Percentiles rank a stretch among this genome's conserved stretches.
Conservation (phyloP, 2,888 invertebrate genomes). For the Aphodius sticticus region DNA sequence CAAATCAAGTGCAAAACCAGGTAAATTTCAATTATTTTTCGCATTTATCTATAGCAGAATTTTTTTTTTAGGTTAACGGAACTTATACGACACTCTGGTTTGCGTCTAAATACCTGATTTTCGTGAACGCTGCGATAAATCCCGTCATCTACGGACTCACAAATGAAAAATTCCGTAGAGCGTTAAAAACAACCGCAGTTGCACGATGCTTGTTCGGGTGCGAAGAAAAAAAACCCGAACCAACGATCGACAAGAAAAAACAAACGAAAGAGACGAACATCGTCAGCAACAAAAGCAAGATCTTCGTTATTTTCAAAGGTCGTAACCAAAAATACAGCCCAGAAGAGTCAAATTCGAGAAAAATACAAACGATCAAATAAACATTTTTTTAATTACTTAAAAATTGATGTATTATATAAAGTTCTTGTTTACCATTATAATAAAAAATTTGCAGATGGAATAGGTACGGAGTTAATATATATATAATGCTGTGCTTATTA, state of each 20-base stretch:
- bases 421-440: not conserved
- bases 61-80: constrained; percentile 62
- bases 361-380: not conserved
- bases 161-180: constrained; percentile 73
- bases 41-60: no score
- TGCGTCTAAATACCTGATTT: constrained; percentile 73
- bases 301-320: constrained; percentile 40
- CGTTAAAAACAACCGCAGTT: constrained; percentile 61
- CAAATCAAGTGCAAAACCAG: constrained; percentile 52
- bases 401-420: not conserved
- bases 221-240: constrained; percentile 29
- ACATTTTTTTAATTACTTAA: not conserved
- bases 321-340: constrained; percentile 19
- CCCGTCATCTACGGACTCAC: constrained; percentile 81
- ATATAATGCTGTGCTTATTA: no score
- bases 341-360: not conserved
- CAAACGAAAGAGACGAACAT: constrained; percentile 35
- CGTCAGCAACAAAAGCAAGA: constrained; percentile 38
- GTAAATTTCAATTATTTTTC: constrained; percentile 50
- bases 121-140: constrained; percentile 76
- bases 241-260: constrained; percentile 27
- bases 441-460: not conserved
- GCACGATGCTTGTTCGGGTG: constrained; percentile 30
- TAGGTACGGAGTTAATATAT: not conserved
- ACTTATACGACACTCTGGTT: constrained; percentile 71